Conservation (phyloP, 1,140 invertebrate species). For the Argopecten irradians region DNA sequence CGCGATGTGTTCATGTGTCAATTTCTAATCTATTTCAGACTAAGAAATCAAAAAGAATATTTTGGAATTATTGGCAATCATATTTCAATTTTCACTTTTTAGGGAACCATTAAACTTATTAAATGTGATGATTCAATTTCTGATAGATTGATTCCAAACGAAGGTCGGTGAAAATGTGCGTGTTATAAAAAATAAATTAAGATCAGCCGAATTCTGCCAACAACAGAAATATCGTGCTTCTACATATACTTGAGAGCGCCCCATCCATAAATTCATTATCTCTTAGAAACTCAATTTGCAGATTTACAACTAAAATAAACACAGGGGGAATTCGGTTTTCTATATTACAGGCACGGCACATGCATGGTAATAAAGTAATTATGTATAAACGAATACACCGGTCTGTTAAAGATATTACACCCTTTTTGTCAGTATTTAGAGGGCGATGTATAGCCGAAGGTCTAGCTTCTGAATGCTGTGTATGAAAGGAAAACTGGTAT, state of each 20-base stretch:
- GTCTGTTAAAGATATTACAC: background rate
- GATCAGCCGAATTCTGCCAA: background rate
- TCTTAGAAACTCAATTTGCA: background rate
- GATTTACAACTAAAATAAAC: conserved; percentile 1
- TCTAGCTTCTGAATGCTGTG: background rate
- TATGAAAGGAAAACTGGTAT: background rate
- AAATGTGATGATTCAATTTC: background rate
- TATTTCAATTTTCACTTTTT: background rate
- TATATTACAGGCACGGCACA: background rate
- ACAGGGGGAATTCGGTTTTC: background rate
- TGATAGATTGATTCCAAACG: background rate
- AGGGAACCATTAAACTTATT: background rate
- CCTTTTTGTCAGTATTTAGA: background rate
- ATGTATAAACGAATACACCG: background rate
- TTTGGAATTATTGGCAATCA: background rate
- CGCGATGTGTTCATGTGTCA: too few relatives aligned
- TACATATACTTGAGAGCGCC: background rate
- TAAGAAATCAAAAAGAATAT: background rate
- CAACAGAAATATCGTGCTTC: background rate
- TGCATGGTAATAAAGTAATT: background rate
- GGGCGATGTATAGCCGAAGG: background rate
- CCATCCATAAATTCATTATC: background rate
- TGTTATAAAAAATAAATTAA: background rate
- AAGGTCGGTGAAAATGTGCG: background rate
- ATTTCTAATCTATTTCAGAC: too few relatives aligned